These are phyloP conservation scores for Dinoponera quadriceps DNA, from an alignment of 1,140 invertebrate species.

Conservation along the genomic window DNA sequence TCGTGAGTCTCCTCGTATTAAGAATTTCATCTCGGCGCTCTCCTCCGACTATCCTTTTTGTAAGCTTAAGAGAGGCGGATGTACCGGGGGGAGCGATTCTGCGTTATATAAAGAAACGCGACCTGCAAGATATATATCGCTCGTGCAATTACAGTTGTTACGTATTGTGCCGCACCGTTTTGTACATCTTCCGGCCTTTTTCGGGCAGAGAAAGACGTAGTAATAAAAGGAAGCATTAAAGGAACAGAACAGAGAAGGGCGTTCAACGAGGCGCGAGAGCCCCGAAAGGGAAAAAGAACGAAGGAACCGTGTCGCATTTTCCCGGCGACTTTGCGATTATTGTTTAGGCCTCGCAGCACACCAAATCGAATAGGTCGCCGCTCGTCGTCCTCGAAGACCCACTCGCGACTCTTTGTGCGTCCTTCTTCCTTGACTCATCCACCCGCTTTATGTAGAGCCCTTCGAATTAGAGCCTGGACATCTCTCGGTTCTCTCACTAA, in stretches of 20 bases:
- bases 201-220: neutral
- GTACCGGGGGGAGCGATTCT: neutral
- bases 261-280: neutral
- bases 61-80: neutral
- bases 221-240: neutral
- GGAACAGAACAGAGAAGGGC: neutral
- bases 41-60: neutral
- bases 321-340: neutral
- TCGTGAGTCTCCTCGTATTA: neutral
- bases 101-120: neutral
- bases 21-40: neutral
- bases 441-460: too few relatives aligned
- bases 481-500: too few relatives aligned
- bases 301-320: neutral
- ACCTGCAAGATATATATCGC: neutral
- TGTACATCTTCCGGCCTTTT: neutral
- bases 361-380: neutral
- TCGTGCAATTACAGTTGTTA: neutral
- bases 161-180: neutral
- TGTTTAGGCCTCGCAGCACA: conserved; percentile 17
- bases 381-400: neutral
- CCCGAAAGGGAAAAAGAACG: neutral
- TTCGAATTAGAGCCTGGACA: too few relatives aligned
- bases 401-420: neutral
- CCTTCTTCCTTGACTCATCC: too few relatives aligned